These are phyloP conservation scores for Ephydatia muelleri DNA, from an alignment of 37 sponge, comb jelly and placozoan species.

Conservation along the genomic window DNA sequence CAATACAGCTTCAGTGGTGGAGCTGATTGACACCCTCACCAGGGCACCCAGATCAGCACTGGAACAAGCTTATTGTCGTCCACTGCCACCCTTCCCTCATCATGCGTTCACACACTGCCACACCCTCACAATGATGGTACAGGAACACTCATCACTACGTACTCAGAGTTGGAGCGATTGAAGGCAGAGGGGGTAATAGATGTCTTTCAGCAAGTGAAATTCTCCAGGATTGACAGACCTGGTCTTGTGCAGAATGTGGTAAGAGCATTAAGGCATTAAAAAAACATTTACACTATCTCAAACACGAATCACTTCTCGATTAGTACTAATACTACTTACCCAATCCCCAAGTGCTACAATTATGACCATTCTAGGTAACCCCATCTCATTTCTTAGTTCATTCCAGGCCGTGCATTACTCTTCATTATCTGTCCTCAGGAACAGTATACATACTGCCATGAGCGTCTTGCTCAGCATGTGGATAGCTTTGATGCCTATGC, in stretches of 20 bases:
- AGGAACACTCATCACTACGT: constrained; percentile 46
- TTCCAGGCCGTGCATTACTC: background rate
- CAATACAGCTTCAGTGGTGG: constrained; percentile 42
- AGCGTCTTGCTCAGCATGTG: constrained; percentile 37
- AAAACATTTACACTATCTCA: background rate
- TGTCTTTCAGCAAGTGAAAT: constrained; percentile 60
- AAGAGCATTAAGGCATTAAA: constrained; percentile 45
- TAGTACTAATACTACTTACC: background rate
- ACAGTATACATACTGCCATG: constrained; percentile 30
- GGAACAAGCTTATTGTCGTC: constrained; percentile 61
- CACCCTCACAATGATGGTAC: constrained; percentile 53
- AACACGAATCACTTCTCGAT: background rate
- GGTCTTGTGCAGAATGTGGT: no score
- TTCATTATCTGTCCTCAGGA: background rate
- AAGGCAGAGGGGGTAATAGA: constrained; percentile 65
- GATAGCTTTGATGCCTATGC: constrained; percentile 37
- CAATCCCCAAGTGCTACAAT: background rate
- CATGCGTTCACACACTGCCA: constrained; percentile 12
- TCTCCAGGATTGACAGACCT: constrained; percentile 38
- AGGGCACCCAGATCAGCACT: constrained; percentile 40
- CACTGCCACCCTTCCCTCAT: constrained; percentile 19
- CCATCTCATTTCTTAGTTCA: background rate
- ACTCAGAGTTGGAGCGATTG: constrained; percentile 62
- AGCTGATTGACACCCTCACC: no score
- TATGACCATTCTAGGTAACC: background rate